phyloP scores from a whole-genome alignment of 2,888 invertebrate species.

The Nephrotoma appendiculata region DNA sequence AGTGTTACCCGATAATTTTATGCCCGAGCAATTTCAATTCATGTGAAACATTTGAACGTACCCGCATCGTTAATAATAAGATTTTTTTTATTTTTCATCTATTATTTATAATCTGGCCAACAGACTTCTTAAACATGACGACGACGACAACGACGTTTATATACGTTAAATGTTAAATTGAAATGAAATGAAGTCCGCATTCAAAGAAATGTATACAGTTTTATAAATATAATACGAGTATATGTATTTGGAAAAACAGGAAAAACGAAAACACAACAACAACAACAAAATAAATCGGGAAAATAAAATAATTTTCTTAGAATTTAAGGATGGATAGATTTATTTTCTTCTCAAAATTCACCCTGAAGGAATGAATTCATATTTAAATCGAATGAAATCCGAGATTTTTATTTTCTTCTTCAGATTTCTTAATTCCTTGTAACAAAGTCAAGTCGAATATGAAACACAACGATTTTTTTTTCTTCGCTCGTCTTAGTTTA shows the following conservation, averaged over 20 bases:
- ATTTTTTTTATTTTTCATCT: background rate
- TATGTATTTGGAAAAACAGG: background rate
- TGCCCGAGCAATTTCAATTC: slow-evolving; percentile 1
- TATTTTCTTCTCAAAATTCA: background rate
- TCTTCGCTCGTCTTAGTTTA: background rate
- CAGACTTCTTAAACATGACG: background rate
- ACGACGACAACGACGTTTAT: background rate
- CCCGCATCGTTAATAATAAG: background rate
- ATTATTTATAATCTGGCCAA: background rate
- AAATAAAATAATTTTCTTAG: background rate
- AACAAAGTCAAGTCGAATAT: background rate
- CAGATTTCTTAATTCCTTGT: background rate
- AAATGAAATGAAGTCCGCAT: background rate
- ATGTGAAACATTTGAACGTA: background rate
- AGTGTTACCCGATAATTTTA: slow-evolving; percentile 1
- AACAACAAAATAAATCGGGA: background rate
- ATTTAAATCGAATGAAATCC: background rate
- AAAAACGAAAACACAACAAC: background rate
- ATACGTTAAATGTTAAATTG: background rate
- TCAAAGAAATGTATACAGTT: background rate
- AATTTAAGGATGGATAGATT: background rate
- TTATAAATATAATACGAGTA: no score
- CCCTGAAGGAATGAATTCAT: background rate
- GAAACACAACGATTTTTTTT: background rate
- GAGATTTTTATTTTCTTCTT: background rate